Evolutionary conservation across 1,140 invertebrate species (phyloP), one percentile per base, ranked within the genome.

Genomic region (Drosophila orosa): DNA sequence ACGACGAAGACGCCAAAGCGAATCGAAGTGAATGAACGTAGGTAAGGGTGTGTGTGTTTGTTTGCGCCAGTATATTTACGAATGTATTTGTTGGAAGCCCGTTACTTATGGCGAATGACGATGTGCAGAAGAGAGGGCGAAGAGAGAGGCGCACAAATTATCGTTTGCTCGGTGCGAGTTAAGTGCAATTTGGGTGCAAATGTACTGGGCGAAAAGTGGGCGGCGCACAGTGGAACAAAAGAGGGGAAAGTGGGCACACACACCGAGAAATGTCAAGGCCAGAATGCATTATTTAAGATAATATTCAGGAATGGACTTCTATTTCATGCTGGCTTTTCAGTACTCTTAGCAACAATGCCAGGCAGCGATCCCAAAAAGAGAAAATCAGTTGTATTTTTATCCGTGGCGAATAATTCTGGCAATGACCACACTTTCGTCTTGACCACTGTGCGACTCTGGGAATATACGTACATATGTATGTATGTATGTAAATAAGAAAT

Each of bases 1-100:
- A 85, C 25, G 24, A 45, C n/a, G 59, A 84, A 67, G 67, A 35
- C 56, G 42, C 45, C 61, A 48, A 39, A 61, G 57, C 72, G 72
- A 84, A 80, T 73, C 63, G 31, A 85, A 55, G 60, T 81, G 78
- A 84, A 78, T 86, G 81, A 61, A 74, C 78, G 76, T 57, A 54
- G 37, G 59, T 22, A 45, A 9, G 60, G 25, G 22, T 24, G 40
- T 39, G 61, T 65, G 55, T 40, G 37, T 31, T 35, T 69, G 39
- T 48, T 33, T 42, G 15, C 13, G 29, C 8, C 19, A 9, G 19
- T 54, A 35, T 71, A 27, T 17, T 2, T 54, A 37, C 39, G 24
- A 22, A 27, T 37, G 52, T 35, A 52, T 61, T 44, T 13, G 44
- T 19, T 48, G 29, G 8, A 54, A 62, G 39, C 25, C 44, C 44